phyloP scores from a whole-genome alignment of 2,888 invertebrate genomes.

The Daptonema setosum region DNA sequence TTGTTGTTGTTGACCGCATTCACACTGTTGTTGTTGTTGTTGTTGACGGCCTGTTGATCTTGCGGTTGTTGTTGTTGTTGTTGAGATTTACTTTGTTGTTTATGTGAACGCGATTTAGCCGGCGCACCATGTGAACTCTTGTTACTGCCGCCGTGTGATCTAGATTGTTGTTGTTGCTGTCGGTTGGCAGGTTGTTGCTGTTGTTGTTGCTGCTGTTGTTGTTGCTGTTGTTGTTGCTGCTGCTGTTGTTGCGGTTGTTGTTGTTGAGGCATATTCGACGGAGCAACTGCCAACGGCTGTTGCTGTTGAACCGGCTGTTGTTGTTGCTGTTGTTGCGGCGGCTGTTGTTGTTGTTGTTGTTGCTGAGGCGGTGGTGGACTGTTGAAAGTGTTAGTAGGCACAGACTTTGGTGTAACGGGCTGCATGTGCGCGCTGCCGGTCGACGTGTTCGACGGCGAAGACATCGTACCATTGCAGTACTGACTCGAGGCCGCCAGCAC shows the following conservation, averaged over 20 bases:
- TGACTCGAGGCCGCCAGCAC: no score
- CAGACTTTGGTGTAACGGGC: neutral
- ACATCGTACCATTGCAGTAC: no score
- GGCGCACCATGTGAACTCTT: neutral
- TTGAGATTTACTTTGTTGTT: no score
- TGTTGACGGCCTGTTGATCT: neutral
- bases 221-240: neutral
- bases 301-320: neutral
- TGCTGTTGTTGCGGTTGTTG: neutral
- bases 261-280: neutral
- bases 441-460: no score
- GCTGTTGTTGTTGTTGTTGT: no score
- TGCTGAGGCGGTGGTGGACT: neutral
- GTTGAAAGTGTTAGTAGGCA: neutral
- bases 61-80: no score
- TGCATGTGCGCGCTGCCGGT: neutral
- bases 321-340: no score
- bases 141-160: neutral
- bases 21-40: neutral
- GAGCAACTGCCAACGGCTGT: neutral
- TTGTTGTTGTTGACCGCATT: neutral
- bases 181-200: neutral
- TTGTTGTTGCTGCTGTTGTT: constrained; percentile 1
- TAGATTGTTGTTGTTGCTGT: neutral
- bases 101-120: no score